These are phyloP conservation scores for Glaucidium brasilianum DNA, from an alignment of 2,113 vertebrate genomes.

Conservation along the genomic window DNA sequence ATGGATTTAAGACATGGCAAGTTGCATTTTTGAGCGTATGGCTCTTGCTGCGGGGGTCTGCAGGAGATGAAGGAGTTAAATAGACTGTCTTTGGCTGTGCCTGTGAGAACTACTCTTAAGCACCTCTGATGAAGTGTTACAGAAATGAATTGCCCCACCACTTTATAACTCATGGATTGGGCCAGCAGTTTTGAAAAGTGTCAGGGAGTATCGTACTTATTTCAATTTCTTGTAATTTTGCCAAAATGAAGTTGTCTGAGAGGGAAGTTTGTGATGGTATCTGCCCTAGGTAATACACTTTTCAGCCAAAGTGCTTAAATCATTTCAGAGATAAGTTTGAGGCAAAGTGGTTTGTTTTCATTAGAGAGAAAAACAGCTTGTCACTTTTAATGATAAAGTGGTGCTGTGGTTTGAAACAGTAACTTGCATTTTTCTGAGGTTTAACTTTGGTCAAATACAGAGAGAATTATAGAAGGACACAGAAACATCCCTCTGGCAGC, in stretches of 20 bases:
- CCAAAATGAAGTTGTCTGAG: not conserved
- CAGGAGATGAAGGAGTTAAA: not conserved
- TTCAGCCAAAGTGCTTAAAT: not conserved
- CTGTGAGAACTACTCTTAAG: not conserved
- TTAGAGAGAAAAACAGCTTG: not conserved
- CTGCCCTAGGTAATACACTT: not conserved
- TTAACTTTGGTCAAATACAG: not conserved
- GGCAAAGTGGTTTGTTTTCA: not conserved
- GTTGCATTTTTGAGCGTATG: accelerated
- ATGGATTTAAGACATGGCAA: not conserved
- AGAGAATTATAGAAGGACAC: not conserved
- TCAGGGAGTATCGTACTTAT: not conserved
- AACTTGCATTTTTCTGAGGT: not conserved
- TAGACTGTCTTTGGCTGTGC: not conserved
- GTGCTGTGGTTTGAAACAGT: not conserved
- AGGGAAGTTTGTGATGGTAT: too few species aligned
- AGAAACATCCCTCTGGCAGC: not conserved
- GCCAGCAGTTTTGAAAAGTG: not conserved
- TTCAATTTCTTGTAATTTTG: not conserved
- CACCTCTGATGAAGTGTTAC: not conserved
- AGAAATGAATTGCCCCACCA: not conserved
- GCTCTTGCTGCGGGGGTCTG: not conserved
- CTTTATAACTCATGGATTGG: not conserved
- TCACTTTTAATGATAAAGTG: accelerated
- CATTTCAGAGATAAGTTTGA: not conserved